Evolutionary conservation across 2,797 vertebrate genomes (phyloP), one percentile per base, ranked within the genome.

Genomic region (Schizopygopsis malacanthus): DNA sequence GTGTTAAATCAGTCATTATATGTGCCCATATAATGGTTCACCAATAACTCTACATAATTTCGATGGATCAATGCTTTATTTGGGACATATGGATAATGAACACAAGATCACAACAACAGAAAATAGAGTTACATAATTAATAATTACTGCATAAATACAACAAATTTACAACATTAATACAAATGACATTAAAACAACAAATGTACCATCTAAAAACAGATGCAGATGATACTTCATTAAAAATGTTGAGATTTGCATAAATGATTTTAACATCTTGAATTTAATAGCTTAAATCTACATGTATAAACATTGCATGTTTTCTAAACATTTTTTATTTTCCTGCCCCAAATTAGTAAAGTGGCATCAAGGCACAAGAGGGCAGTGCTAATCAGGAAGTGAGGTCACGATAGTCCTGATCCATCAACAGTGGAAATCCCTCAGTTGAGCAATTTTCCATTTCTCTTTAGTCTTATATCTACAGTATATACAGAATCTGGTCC

Each of bases 381-480:
- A 79, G 47, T 61, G 50, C 76, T 39, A 1, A 85, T 33, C 52
- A 72, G 84, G 84, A 85, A 85, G 77, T 79, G 67, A 72, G 67
- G 84, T 85, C 41, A 39, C 25, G 10, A 54, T 52, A 25, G 43
- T 78, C 22, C 50, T 67, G 43, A 52, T 43, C 73, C 22, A 54
- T 56, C 37, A 13, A 37, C 54, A 18, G 9, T 0, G 8, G 50
- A 6, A 71, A 56, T 56, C 16, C 33, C 67, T n/a, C 65, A 85
- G 47, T 78, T 79, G 22, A 50, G 76, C 52, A 59, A 22, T 15
- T 79, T 70, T 59, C 39, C 9, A 79, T 61, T 85, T 79, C 16
- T 20, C n/a, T 56, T 41, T 41, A 69, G 15, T 69, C 47, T 41
- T 70, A 37, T 61, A 45, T 77, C 59, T 84, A 76, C 59, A 83